Percentiles rank a stretch among this genome's conserved stretches.
phyloP scores from a whole-genome alignment of 2,797 vertebrate species.

The Chelmon rostratus region DNA sequence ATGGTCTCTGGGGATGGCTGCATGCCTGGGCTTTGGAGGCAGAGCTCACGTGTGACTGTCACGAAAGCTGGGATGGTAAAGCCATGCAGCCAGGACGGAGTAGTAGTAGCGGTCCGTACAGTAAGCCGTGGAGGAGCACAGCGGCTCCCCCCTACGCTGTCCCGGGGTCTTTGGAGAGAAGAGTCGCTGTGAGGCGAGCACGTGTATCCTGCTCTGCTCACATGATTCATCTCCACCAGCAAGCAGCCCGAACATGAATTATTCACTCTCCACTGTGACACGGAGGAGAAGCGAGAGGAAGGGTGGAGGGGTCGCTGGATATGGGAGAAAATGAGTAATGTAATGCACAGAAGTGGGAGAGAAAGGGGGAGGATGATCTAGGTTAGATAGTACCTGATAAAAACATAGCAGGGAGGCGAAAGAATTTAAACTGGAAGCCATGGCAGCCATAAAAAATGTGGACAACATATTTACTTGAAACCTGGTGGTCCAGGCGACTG shows the following conservation, averaged over 20 bases:
- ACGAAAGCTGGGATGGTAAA: slow-evolving; percentile 25
- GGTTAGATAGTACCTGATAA: slow-evolving; percentile 4
- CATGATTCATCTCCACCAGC: slow-evolving; percentile 80
- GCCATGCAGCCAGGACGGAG: slow-evolving; percentile 20
- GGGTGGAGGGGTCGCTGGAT: slow-evolving; percentile 42
- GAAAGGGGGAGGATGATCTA: not conserved
- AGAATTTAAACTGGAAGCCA: slow-evolving; percentile 13
- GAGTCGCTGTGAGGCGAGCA: slow-evolving; percentile 63
- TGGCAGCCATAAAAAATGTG: not conserved
- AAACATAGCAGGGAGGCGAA: not conserved
- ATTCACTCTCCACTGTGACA: slow-evolving; percentile 80
- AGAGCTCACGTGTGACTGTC: slow-evolving; percentile 50
- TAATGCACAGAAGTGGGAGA: slow-evolving; percentile 38
- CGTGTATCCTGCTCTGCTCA: slow-evolving; percentile 76
- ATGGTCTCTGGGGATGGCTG: slow-evolving; percentile 23
- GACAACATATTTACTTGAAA: not conserved
- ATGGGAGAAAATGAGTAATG: slow-evolving; percentile 50
- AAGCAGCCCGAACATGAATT: slow-evolving; percentile 78
- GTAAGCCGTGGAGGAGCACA: slow-evolving; percentile 17
- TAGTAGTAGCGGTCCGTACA: slow-evolving; percentile 9
- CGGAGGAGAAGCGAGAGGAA: slow-evolving; percentile 46
- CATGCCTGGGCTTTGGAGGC: slow-evolving; percentile 16
- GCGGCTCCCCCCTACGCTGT: slow-evolving; percentile 4
- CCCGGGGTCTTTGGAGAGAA: slow-evolving; percentile 49
- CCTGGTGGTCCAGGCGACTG: not conserved